Evolutionary conservation across 2,888 invertebrate species (phyloP).

Genomic region (Phymatocera aterrima): DNA sequence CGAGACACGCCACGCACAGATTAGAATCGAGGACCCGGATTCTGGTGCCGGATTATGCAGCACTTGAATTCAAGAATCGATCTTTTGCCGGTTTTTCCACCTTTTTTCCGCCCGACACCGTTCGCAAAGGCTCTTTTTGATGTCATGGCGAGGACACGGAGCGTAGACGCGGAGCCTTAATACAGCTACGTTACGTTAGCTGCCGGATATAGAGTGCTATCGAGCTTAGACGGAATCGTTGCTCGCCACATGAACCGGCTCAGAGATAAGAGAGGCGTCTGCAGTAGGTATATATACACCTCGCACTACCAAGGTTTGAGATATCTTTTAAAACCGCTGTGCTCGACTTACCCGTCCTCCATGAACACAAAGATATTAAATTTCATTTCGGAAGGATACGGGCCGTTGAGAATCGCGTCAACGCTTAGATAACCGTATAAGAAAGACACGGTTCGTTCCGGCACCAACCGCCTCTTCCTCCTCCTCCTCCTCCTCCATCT

Average conservation of each 20-base stretch:
- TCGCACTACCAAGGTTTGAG: neutral
- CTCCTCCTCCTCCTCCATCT: too few species aligned
- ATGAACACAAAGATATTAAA: conserved; percentile 26
- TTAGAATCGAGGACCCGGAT: neutral
- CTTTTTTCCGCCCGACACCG: too few species aligned
- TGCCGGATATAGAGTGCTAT: conserved; percentile 8
- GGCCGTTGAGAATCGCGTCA: neutral
- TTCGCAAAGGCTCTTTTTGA: neutral
- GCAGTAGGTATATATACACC: neutral
- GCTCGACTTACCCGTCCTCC: conserved; percentile 25
- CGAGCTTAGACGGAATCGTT: conserved; percentile 25
- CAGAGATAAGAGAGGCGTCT: neutral
- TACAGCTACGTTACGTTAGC: neutral
- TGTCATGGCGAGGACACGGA: neutral
- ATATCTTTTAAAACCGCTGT: conserved; percentile 27
- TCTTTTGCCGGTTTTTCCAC: too few species aligned
- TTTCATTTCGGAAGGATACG: conserved; percentile 35
- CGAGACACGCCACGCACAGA: conserved; percentile 19
- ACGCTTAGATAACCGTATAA: conserved; percentile 29
- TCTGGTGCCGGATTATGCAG: neutral
- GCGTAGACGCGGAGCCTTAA: neutral
- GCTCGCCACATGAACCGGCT: conserved; percentile 17
- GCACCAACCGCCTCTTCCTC: neutral
- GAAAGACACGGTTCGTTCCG: neutral
- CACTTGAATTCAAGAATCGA: neutral